phyloP scores from a whole-genome alignment of 92 coral and sea anemone genomes.

The Zoanthus sansibaricus region DNA sequence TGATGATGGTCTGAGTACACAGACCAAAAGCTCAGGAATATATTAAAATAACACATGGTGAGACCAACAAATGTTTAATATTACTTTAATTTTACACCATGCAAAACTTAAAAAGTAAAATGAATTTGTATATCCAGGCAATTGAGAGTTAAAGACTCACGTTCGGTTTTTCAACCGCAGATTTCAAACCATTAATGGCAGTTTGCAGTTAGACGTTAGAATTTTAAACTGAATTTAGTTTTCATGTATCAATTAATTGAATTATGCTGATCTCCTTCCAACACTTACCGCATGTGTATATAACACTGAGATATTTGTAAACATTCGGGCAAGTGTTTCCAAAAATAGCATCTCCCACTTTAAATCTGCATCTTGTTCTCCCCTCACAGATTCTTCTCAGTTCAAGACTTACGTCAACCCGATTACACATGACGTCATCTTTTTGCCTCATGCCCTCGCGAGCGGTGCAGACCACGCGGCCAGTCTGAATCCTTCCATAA shows the following conservation, averaged over 20 bases:
- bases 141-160: no score
- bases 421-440: conserved; percentile 24
- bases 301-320: conserved; percentile 33
- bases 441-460: not conserved
- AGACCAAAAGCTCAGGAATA: no score
- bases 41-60: no score
- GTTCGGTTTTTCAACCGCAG: not conserved
- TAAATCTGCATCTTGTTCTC: conserved; percentile 30
- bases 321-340: conserved; percentile 40
- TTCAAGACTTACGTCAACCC: not conserved
- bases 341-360: conserved; percentile 16
- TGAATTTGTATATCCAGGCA: no score
- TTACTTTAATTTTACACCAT: no score
- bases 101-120: no score
- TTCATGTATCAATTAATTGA: not conserved
- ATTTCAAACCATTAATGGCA: not conserved
- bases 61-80: no score
- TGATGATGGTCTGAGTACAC: no score
- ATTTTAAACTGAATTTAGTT: not conserved
- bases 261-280: not conserved
- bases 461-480: conserved; percentile 38
- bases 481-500: conserved; percentile 29
- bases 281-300: conserved; percentile 33
- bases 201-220: not conserved
- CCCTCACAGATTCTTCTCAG: conserved; percentile 15